A percentile compares a stretch with the other conserved stretches of the same genome.
phyloP scores from a whole-genome alignment of 2,888 invertebrate genomes.

The Clepsis dumicolana region DNA sequence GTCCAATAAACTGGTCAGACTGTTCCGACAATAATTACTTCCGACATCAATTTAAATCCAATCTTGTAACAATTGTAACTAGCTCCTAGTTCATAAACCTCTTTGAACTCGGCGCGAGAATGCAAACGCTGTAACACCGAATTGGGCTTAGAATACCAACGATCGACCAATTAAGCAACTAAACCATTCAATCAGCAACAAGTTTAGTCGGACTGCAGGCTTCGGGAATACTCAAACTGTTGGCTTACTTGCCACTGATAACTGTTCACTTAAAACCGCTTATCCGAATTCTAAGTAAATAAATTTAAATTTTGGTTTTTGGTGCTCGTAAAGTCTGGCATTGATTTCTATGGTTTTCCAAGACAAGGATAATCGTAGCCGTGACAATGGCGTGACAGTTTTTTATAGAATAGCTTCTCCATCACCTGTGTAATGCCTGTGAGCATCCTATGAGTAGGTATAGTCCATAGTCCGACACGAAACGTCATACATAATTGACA shows the following conservation, averaged over 20 bases:
- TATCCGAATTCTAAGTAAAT: neutral
- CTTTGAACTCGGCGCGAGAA: neutral
- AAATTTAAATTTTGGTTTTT: neutral
- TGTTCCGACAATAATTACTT: too few relatives aligned
- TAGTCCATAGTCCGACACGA: too few relatives aligned
- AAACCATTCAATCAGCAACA: constrained; percentile 17
- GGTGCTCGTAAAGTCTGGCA: neutral
- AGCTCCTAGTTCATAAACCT: neutral
- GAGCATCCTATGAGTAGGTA: neutral
- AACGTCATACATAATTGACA: too few relatives aligned
- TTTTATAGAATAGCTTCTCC: neutral
- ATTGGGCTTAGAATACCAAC: neutral
- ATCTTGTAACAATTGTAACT: neutral
- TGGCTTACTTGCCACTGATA: neutral
- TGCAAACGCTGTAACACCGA: neutral
- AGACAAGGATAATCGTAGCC: neutral
- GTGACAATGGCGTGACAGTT: neutral
- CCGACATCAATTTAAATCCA: neutral
- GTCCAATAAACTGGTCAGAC: too few relatives aligned
- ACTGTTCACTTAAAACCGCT: neutral
- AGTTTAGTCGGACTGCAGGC: neutral
- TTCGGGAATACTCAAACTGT: neutral
- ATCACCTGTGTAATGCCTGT: too few relatives aligned
- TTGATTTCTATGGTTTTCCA: too few relatives aligned
- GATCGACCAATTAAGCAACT: constrained; percentile 14